A percentile compares a stretch with the other conserved stretches of the same genome.
These are phyloP conservation scores for Bombus turneri DNA, from an alignment of 1,140 invertebrate genomes.

Conservation along the genomic window DNA sequence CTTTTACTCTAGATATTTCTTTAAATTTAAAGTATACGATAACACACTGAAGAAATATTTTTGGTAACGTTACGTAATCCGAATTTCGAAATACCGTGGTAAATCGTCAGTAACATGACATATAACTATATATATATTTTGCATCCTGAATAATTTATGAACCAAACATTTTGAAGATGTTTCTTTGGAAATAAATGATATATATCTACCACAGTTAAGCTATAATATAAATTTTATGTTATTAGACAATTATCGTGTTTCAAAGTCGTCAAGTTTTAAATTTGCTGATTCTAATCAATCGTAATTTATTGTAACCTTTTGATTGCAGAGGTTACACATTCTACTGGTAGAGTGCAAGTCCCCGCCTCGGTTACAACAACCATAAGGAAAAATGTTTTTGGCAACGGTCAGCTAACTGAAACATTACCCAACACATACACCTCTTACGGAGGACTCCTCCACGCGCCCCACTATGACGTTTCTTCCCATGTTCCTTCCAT, in stretches of 20 bases:
- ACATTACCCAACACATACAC: neutral
- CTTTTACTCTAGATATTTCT: neutral
- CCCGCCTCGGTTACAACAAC: neutral
- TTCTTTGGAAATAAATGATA: neutral
- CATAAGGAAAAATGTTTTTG: neutral
- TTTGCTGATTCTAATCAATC: too few relatives aligned
- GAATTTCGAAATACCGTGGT: neutral
- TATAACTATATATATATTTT: neutral
- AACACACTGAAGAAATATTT: neutral
- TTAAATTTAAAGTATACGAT: neutral
- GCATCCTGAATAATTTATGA: slow-evolving; percentile 24
- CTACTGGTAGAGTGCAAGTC: neutral
- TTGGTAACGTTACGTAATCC: neutral
- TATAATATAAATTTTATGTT: neutral
- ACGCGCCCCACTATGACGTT: neutral
- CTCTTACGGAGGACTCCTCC: neutral
- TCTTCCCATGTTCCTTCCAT: neutral
- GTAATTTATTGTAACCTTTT: neutral
- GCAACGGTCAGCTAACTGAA: neutral
- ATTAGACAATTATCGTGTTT: neutral
- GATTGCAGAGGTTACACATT: neutral
- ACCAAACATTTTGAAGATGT: neutral
- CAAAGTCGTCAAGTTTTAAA: neutral
- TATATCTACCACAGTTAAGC: neutral
- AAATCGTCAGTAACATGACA: too few relatives aligned